These are phyloP conservation scores for Alces alces DNA, from an alignment of 2,113 vertebrate genomes.

Conservation along the genomic window DNA sequence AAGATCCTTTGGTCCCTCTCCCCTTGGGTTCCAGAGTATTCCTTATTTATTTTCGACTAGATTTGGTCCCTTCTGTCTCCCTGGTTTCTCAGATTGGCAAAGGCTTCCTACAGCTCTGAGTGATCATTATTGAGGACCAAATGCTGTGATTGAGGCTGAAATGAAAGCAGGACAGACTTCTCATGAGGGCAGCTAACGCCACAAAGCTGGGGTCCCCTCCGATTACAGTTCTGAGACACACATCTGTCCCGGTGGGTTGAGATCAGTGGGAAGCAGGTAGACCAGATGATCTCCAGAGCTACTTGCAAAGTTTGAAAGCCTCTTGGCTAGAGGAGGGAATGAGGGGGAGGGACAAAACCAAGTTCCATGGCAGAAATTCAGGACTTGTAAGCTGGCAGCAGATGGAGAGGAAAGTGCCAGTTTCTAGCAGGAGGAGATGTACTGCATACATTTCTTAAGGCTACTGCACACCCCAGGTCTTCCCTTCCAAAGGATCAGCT, in stretches of 20 bases:
- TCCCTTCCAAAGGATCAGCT: neutral
- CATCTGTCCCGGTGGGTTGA: neutral
- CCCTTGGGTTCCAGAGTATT: neutral
- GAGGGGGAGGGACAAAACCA: neutral
- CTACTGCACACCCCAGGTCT: neutral
- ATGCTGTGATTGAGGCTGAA: neutral
- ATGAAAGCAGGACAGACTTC: neutral
- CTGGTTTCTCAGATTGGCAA: neutral
- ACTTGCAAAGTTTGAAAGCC: neutral
- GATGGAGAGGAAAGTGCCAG: constrained; percentile 18
- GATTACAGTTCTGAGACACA: neutral
- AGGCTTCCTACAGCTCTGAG: neutral
- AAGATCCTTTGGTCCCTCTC: neutral
- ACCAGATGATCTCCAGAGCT: constrained; percentile 8
- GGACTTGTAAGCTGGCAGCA: constrained; percentile 13
- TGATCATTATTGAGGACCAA: neutral
- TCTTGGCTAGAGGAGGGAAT: neutral
- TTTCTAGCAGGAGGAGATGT: neutral
- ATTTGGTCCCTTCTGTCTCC: neutral
- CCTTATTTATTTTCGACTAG: neutral
- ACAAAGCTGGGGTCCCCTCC: neutral
- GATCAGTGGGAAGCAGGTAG: neutral
- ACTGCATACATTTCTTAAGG: neutral
- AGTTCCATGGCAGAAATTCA: constrained; percentile 15
- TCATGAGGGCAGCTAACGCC: neutral